Base-by-base conservation (phyloP, 2,888 invertebrate species). In the Diloba caeruleocephala region DNA sequence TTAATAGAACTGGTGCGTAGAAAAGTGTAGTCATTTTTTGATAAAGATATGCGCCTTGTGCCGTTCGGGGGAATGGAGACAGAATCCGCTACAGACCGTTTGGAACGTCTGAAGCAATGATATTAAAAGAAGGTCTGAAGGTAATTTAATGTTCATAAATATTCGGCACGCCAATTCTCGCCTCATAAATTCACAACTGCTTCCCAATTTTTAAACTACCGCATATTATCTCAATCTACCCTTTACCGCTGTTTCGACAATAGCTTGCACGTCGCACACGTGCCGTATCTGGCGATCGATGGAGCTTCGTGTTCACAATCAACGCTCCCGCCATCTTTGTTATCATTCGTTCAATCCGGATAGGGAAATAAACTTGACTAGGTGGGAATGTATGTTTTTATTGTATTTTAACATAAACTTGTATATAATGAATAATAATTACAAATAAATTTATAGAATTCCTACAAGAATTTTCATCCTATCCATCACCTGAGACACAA, bases 401-500 rank as follows among this genome's bases (percentile, higher is more conserved):
- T n/a, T n/a, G n/a, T n/a, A n/a, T n/a, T n/a, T n/a, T n/a, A n/a
- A n/a, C n/a, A n/a, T n/a, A n/a, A n/a, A n/a, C n/a, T n/a, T n/a
- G n/a, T n/a, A n/a, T n/a, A n/a, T n/a, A n/a, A n/a, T n/a, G n/a
- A n/a, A n/a, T n/a, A n/a, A n/a, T n/a, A n/a, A n/a, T n/a, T n/a
- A n/a, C n/a, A n/a, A n/a, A n/a, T n/a, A n/a, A n/a, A n/a, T n/a
- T n/a, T n/a, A n/a, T 31, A 42, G 46, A 39, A 21, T 19, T 48
- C 32, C 28, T 37, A 34, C 43, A 69, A 74, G 71, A 71, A 76
- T 74, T 70, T 72, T 71, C 74, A 76, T 81, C 82, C 79, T 71
- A 81, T 71, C 52, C 69, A 66, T 62, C 53, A 59, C 65, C 65
- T 32, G 37, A 44, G 83, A 83, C 79, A 79, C 71, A 87, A 86